Conservation (phyloP, 2,797 vertebrate genomes). For the Allobates femoralis region DNA sequence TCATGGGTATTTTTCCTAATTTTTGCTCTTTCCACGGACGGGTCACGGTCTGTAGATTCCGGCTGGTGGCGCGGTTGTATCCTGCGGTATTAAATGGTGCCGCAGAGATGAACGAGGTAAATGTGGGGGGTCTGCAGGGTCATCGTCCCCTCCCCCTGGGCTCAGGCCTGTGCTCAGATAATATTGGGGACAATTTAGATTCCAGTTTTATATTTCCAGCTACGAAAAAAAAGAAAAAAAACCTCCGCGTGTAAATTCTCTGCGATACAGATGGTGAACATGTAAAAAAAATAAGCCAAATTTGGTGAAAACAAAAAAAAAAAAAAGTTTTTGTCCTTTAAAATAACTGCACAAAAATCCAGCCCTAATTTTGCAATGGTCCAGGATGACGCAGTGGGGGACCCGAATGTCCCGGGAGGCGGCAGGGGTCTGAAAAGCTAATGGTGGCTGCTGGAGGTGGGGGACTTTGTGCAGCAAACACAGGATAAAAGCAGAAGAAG, state of each 20-base stretch:
- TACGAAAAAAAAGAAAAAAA: neutral
- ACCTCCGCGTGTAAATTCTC: neutral
- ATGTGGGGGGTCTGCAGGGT: neutral
- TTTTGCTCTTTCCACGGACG: no score
- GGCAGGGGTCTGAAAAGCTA: neutral
- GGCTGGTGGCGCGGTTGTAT: no score
- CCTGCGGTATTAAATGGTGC: neutral
- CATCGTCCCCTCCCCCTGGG: no score
- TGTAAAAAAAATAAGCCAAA: slow-evolving; percentile 4
- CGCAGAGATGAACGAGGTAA: neutral
- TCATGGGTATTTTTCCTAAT: no score
- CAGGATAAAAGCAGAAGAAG: slow-evolving; percentile 5
- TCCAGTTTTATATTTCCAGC: slow-evolving; percentile 28
- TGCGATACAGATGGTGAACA: neutral
- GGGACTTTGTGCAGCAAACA: neutral
- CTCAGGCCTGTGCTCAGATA: neutral
- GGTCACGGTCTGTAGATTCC: neutral
- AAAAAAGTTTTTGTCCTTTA: neutral
- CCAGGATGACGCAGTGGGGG: no score
- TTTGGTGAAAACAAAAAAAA: neutral
- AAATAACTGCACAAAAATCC: neutral
- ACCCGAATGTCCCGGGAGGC: neutral
- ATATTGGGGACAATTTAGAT: slow-evolving; percentile 1
- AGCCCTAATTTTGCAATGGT: slow-evolving; percentile 11
- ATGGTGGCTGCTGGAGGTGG: slow-evolving; percentile 8